Percentiles rank a stretch among this genome's conserved stretches.
Evolutionary conservation across 2,797 vertebrate genomes (phyloP).

Genomic region (Anabacerthia variegaticeps): DNA sequence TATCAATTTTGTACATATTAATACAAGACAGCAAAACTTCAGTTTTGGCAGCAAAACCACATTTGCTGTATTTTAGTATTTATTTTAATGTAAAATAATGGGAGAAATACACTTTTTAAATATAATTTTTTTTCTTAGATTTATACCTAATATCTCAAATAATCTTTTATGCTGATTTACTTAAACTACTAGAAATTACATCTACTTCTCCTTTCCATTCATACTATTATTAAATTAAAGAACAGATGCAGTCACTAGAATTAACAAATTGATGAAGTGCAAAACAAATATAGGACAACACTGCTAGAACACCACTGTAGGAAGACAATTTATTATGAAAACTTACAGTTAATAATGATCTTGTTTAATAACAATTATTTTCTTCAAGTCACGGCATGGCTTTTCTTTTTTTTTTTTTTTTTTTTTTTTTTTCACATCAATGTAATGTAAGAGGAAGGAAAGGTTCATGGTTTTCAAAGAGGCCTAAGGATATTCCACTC

Average conservation of each 20-base stretch:
- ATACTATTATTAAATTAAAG: not conserved
- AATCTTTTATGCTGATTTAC: not conserved
- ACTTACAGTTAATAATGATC: not conserved
- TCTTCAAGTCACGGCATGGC: not conserved
- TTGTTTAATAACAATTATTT: not conserved
- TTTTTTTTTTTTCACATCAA: not conserved
- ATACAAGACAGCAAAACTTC: not conserved
- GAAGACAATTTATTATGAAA: not conserved
- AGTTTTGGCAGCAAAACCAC: not conserved
- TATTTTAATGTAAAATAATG: not conserved
- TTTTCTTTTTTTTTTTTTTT: not conserved
- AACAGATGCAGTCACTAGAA: not conserved
- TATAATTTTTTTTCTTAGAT: not conserved
- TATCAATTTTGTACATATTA: not conserved
- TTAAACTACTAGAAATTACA: not conserved
- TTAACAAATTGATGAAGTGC: not conserved
- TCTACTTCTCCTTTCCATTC: not conserved
- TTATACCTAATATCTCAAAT: not conserved
- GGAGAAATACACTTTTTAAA: not conserved
- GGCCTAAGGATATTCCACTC: not conserved
- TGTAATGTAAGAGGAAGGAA: not conserved
- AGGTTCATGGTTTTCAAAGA: not conserved
- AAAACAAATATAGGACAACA: not conserved
- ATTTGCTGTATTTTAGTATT: not conserved
- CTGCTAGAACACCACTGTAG: not conserved